These are phyloP conservation scores for Parthenolecanium corni DNA, from an alignment of 2,888 invertebrate species.

Conservation along the genomic window DNA sequence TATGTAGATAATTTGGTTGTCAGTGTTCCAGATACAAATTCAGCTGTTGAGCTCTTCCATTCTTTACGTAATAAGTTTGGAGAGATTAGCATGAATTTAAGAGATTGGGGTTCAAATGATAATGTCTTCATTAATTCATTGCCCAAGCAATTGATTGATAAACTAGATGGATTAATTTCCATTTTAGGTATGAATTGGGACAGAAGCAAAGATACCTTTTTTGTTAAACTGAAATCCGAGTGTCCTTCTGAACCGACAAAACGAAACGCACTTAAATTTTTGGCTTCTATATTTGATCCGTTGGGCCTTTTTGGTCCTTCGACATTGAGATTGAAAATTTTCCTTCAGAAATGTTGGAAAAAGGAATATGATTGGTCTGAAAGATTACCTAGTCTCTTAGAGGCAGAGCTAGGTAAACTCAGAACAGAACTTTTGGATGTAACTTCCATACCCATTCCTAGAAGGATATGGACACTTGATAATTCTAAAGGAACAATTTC, in stretches of 20 bases:
- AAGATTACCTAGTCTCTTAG: neutral
- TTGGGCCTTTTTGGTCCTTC: neutral
- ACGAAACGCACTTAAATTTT: neutral
- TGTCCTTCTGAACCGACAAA: too few relatives aligned
- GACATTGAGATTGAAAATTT: neutral
- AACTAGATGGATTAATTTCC: too few relatives aligned
- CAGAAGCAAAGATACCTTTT: too few relatives aligned
- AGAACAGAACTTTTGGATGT: neutral
- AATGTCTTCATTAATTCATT: too few relatives aligned
- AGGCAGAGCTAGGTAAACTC: neutral
- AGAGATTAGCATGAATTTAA: neutral
- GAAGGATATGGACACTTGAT: neutral
- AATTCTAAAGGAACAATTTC: neutral
- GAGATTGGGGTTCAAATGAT: neutral
- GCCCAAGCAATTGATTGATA: too few relatives aligned
- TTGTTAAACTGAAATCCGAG: too few relatives aligned
- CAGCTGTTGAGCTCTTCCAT: neutral
- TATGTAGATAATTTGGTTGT: neutral
- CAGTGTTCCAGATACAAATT: neutral
- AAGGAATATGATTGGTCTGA: neutral
- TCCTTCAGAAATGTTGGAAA: neutral
- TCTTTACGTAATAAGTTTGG: neutral
- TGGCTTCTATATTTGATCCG: neutral
- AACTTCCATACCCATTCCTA: neutral
- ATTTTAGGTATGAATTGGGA: too few relatives aligned